These are phyloP conservation scores for Ptychodera flava DNA, from an alignment of 35 echinoderm and acorn worm species.

Conservation along the genomic window DNA sequence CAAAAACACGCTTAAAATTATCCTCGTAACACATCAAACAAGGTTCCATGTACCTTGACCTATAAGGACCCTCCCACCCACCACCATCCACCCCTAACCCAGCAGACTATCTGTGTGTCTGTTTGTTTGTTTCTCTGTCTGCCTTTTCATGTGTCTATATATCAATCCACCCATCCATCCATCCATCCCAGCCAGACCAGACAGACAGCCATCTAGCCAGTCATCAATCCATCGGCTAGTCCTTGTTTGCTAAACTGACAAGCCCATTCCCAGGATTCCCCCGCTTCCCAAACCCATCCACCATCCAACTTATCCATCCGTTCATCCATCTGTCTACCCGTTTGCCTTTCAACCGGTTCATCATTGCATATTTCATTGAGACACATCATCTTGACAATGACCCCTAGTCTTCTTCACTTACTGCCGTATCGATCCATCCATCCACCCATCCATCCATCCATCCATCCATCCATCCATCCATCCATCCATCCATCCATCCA, in stretches of 20 bases:
- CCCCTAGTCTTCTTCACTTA: neutral
- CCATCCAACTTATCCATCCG: neutral
- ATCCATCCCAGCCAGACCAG: neutral
- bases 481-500: neutral
- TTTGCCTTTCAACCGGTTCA: neutral
- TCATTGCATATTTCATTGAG: no score
- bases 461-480: neutral
- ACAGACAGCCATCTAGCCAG: neutral
- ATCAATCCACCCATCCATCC: neutral
- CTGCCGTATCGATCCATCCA: neutral
- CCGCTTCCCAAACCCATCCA: no score
- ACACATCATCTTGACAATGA: no score
- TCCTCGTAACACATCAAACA: no score
- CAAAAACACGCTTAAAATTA: no score
- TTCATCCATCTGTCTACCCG: neutral
- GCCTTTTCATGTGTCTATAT: neutral
- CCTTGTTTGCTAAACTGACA: no score
- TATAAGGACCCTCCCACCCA: no score
- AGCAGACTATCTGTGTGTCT: no score
- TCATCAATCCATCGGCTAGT: neutral
- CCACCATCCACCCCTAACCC: no score
- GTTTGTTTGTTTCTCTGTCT: neutral
- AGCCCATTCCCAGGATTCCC: no score
- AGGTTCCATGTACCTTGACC: no score
- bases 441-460: neutral